Percentiles rank a stretch among this genome's conserved stretches.
Conservation (phyloP, 2,113 vertebrate genomes). For the Parotia lawesii region DNA sequence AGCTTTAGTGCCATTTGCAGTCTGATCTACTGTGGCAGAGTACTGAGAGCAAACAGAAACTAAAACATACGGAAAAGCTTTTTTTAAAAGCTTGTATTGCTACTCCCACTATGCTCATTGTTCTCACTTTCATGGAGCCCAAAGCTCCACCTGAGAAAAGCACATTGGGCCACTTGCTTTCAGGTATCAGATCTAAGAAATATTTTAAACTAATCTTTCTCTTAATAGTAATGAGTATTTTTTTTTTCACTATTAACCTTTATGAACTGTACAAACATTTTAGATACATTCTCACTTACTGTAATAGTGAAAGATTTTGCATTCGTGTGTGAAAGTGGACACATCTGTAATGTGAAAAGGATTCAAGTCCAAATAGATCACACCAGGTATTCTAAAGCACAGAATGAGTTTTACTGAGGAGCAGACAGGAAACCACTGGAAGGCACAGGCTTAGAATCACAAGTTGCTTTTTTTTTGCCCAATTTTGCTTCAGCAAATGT, state of each 20-base stretch:
- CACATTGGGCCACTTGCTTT: neutral
- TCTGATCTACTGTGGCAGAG: neutral
- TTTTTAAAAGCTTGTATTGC: neutral
- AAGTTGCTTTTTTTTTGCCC: neutral
- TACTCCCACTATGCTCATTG: neutral
- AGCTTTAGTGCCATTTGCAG: neutral
- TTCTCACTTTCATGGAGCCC: neutral
- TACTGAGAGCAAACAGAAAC: neutral
- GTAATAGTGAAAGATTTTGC: neutral
- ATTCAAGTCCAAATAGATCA: neutral
- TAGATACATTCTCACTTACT: neutral
- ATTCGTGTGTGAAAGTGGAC: neutral
- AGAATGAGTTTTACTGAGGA: neutral
- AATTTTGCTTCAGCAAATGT: neutral
- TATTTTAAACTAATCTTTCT: neutral
- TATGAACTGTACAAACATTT: neutral
- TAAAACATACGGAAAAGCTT: rapidly evolving
- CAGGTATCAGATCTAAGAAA: neutral
- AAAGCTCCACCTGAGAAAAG: neutral
- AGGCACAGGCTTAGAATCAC: neutral
- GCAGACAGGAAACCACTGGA: neutral
- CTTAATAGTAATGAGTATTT: neutral
- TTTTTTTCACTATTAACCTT: neutral
- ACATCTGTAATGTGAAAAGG: neutral
- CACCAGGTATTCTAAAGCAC: neutral